Percentiles rank a stretch among this genome's conserved stretches.
These are phyloP conservation scores for Cochlearius cochlearius DNA, from an alignment of 2,113 vertebrate species.

Conservation along the genomic window DNA sequence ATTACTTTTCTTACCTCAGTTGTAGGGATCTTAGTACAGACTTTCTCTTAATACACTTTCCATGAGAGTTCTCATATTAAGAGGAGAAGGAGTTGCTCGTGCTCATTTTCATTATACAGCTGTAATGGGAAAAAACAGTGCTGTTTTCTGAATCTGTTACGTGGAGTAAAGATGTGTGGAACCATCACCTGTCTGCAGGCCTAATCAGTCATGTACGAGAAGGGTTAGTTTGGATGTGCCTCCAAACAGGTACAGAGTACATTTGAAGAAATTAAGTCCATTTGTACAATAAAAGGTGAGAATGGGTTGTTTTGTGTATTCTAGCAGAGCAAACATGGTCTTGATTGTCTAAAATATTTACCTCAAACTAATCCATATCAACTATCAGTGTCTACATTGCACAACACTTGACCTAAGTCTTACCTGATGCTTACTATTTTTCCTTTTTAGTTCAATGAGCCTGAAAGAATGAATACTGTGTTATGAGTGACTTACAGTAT, in stretches of 20 bases:
- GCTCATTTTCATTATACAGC: background rate
- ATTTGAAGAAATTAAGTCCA: background rate
- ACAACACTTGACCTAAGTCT: background rate
- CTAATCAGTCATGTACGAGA: background rate
- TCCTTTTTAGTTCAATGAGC: background rate
- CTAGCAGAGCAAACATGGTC: background rate
- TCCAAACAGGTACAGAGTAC: background rate
- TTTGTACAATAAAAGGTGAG: background rate
- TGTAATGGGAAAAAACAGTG: background rate
- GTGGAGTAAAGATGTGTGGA: background rate
- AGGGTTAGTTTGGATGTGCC: background rate
- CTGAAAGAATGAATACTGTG: background rate
- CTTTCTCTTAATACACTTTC: background rate
- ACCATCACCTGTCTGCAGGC: background rate
- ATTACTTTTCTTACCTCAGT: background rate
- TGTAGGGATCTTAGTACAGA: background rate
- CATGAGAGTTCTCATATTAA: background rate
- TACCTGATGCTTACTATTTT: background rate
- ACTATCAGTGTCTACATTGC: background rate
- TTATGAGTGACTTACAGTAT: too few species aligned
- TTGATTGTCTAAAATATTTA: background rate
- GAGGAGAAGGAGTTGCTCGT: background rate
- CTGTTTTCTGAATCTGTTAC: background rate
- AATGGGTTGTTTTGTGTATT: background rate
- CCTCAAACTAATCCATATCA: background rate